A percentile compares a stretch with the other conserved stretches of the same genome.
phyloP scores from a whole-genome alignment of 2,888 invertebrate species.

The Neocrepidodera transversa region DNA sequence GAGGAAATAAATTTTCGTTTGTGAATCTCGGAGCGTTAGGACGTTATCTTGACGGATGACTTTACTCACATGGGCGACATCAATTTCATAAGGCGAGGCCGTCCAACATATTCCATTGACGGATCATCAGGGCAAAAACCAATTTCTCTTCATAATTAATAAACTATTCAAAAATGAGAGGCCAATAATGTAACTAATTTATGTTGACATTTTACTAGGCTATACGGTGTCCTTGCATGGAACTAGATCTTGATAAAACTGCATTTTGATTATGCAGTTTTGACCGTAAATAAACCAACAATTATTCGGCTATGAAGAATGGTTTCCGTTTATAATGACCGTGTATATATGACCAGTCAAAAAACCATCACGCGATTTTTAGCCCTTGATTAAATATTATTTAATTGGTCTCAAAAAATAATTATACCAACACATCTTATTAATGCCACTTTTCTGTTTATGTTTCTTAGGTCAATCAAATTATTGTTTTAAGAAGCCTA shows the following conservation, averaged over 20 bases:
- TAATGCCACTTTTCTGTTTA: background rate
- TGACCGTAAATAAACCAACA: conserved; percentile 50
- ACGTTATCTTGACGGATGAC: conserved; percentile 55
- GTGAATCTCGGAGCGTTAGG: conserved; percentile 45
- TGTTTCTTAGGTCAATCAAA: too few species aligned
- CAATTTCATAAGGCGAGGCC: conserved; percentile 42
- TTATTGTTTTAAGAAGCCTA: too few species aligned
- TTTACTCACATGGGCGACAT: conserved; percentile 50
- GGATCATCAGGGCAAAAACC: too few species aligned
- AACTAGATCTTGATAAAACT: conserved; percentile 48
- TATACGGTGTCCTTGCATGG: conserved; percentile 49
- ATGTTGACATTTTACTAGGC: conserved; percentile 42
- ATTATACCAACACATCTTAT: background rate
- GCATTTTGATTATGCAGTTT: conserved; percentile 49
- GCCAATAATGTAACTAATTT: conserved; percentile 3
- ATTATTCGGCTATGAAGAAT: conserved; percentile 51
- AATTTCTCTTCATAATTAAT: too few species aligned
- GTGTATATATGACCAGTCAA: conserved; percentile 35
- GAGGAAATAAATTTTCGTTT: conserved; percentile 37
- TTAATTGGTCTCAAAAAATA: conserved; percentile 38
- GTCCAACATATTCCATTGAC: too few species aligned
- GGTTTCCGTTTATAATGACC: conserved; percentile 50
- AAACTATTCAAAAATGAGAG: too few species aligned
- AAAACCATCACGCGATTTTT: conserved; percentile 46
- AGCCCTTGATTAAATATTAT: conserved; percentile 44